Base-by-base conservation (phyloP, 2,888 invertebrate genomes). In the Pardosa pseudoannulata region DNA sequence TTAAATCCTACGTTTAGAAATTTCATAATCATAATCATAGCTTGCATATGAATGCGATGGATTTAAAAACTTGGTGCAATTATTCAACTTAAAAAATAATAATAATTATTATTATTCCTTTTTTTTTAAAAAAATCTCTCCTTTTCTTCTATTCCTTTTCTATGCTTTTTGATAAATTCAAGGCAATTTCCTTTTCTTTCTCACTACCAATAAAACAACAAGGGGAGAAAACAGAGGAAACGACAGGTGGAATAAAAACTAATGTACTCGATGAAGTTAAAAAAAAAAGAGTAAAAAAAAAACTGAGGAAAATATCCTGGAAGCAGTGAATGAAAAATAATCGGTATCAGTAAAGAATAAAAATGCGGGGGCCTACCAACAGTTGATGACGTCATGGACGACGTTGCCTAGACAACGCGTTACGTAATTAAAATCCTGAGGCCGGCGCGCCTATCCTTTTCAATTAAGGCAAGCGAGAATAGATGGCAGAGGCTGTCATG, bases 341-440 rank as follows among this genome's bases (percentile, higher is more conserved):
- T 65, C 72, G 83, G 23, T 50, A 31, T 72, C 56, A n/a, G 72
- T 31, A 31, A 31, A 56, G 29, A 56, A 72, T 72, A 72, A 72
- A 72, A 72, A 29, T 62, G 72, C 65, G 50, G 65, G 28, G 73
- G 67, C 41, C 65, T 64, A 70, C 67, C 74, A 75, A 68, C 74
- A 13, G 56, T 23, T 29, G 29, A n/a, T 83, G 83, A 83, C 83
- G 83, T 83, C 83, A 83, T 41, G 68, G 50, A 39, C 56, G 56
- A 28, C 62, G 82, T 83, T 78, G 71, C 87, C 73, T 32, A 23
- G 87, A 72, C 73, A 70, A 81, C 81, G 56, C 27, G 76, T 62
- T 41, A 73, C 76, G 87, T 87, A 87, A 87, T 87, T 87, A 87
- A 87, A 87, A 78, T 78, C 81, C 71, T 27, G 71, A 50, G 27